Conservation (phyloP, 1,140 invertebrate species). For the Panagrolaimus sp. region DNA sequence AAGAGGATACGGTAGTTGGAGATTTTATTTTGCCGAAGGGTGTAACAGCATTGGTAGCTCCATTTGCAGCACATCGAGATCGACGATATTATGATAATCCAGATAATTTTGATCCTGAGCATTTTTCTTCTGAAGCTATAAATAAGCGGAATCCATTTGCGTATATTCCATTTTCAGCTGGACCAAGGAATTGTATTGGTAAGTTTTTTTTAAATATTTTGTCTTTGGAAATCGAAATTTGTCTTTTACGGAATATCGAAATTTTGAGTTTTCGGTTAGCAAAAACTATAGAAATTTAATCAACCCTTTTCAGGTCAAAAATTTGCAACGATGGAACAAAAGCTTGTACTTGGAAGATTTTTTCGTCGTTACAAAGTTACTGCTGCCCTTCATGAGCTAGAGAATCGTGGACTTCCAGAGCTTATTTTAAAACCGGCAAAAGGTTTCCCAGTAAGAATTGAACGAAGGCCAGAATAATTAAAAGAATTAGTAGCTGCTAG, state of each 20-base stretch:
- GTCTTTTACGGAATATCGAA: no score
- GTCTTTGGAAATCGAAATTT: no score
- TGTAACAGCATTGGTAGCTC: slow-evolving; percentile 48
- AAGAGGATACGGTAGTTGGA: slow-evolving; percentile 65
- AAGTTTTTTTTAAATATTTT: no score
- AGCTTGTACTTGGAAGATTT: slow-evolving; percentile 77
- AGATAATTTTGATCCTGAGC: slow-evolving; percentile 77
- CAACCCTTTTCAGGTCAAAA: no score
- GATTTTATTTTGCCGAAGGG: slow-evolving; percentile 55
- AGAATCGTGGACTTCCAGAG: slow-evolving; percentile 58
- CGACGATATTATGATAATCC: slow-evolving; percentile 73
- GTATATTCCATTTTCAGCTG: slow-evolving; percentile 59
- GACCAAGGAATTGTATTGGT: not conserved
- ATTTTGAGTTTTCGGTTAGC: no score
- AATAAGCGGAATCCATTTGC: slow-evolving; percentile 59
- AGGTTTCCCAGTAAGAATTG: slow-evolving; percentile 57
- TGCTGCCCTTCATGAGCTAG: slow-evolving; percentile 53
- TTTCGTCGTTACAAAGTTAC: slow-evolving; percentile 70
- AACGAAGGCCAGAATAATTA: slow-evolving; percentile 65
- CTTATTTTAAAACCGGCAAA: slow-evolving; percentile 59
- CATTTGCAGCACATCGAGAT: slow-evolving; percentile 60
- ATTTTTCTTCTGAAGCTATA: slow-evolving; percentile 77
- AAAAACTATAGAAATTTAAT: no score
- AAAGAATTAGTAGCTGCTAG: no score
- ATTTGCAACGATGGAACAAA: slow-evolving; percentile 79